Evolutionary conservation across 2,888 invertebrate species (phyloP), one percentile per base, ranked within the genome.

Genomic region (Sminthurinus aureus): DNA sequence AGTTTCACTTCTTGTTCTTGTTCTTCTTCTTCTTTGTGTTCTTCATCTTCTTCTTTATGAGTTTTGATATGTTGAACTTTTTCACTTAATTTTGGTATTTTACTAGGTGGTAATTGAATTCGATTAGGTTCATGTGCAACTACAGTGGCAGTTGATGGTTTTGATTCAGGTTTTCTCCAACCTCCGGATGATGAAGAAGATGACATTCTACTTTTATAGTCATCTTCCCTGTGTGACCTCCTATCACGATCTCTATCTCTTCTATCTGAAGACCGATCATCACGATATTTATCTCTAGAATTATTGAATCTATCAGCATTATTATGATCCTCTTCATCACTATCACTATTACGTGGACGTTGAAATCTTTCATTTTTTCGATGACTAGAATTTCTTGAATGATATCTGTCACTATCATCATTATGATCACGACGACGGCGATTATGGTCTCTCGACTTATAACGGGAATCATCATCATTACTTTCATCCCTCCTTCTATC

Each of bases 1-100:
- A 92, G 92, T 71, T 84, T 85, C 18, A 85, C 76, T 12, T 50
- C 75, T 51, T 26, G 8, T 3, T 71, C 24, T 24, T 22, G 12
- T 11, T 13, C 24, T 26, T 24, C 2, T 22, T 71, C 71, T 51
- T 18, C 12, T n/a, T 76, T 75, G 20, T 15, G 15, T 78, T 64
- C 78, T 18, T 9, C 58, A 13, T 58, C 15, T 15, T 58, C 58
- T 58, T 18, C 4, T 58, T 15, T 58, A 15, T 15, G 13, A 15
- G 13, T 18, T 58, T 58, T 58, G 9, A 58, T 58, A 26, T 20
- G 4, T 38, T 38, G 38, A 38, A 38, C 6, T 38, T 38, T 38
- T 38, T 38, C 38, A 71, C 15, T 71, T 26, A 71, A 71, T 71
- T 71, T 71, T 71, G 24, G 71, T 26, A 71, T 15, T 71, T 71